Base-by-base conservation (phyloP, 2,797 vertebrate genomes). In the Cossypha caffra region DNA sequence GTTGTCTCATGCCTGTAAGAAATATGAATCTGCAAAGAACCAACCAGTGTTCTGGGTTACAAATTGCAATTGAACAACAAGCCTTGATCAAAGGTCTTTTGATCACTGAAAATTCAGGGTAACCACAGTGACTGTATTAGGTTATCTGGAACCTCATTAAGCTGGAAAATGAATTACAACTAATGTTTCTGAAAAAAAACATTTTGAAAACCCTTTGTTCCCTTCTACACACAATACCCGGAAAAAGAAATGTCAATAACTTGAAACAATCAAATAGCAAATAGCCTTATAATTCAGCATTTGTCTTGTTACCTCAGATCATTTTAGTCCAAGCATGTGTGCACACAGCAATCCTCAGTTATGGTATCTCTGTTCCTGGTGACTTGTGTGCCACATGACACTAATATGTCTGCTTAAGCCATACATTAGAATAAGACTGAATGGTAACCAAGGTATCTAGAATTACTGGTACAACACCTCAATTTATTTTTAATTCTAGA, bases 51-150 rank as follows among this genome's bases (percentile, higher is more conserved):
- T 81, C 54, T 77, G 73, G 24, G 47, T 83, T 88, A 86, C 73
- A 61, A 94, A 68, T 47, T 77, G 4, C 13, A 83, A 26, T 38
- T 72, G 29, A 90, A 78, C 18, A 77, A 57, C 17, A 1, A 0
- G 21, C 3, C 26, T 71, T 86, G 47, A 93, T 84, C 69, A 86
- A 78, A 88, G 58, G 72, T 26, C 50, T 88, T 92, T 85, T 93
- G 75, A 91, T 94, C 82, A 79, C 20, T 86, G 72, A 76, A 94
- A 94, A 76, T 62, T 93, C 76, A 90, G 45, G 13, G 5, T 77
- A 86, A 63, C 21, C 5, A 28, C 16, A 42, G 8, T 90, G 73
- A 86, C 55, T 89, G 48, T 63, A 77, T 86, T 90, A 77, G 76
- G 38, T 67, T 93, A 88, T 35, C 45, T 77, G 50, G 31, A 74